Conservation (phyloP, 2,113 vertebrate species). For the Ctenodactylus gundi region DNA sequence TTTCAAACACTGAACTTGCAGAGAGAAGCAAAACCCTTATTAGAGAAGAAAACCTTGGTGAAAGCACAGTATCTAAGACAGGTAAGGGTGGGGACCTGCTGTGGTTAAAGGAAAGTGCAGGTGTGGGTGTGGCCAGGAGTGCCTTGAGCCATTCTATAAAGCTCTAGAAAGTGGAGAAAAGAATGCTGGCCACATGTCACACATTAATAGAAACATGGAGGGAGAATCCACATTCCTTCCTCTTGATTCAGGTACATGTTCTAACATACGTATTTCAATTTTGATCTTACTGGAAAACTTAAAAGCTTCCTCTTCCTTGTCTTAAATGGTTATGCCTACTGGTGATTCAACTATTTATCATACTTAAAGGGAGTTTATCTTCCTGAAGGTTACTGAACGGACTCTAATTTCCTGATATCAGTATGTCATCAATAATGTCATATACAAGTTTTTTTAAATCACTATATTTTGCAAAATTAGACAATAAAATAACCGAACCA, state of each 20-base stretch:
- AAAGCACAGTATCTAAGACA: not conserved
- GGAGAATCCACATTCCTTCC: not conserved
- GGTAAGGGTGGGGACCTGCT: not conserved
- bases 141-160: not conserved
- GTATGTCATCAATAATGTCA: not conserved
- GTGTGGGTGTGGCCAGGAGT: not conserved
- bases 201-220: not conserved
- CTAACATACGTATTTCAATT: not conserved
- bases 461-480: slow-evolving; percentile 1
- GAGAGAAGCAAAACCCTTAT: not conserved
- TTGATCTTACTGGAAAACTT: not conserved
- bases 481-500: slow-evolving; percentile 25
- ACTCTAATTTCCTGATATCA: not conserved
- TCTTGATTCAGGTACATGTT: slow-evolving; percentile 14
- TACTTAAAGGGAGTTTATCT: not conserved
- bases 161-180: not conserved
- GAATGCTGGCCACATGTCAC: not conserved
- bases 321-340: not conserved
- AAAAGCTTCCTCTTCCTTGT: not conserved
- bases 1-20: not conserved
- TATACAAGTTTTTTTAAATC: not conserved
- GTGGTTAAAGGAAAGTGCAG: not conserved
- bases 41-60: not conserved
- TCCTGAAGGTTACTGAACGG: not conserved
- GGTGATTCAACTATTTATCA: not conserved